Conservation (phyloP, 2,888 invertebrate genomes). For the Entomobrya multifasciata region DNA sequence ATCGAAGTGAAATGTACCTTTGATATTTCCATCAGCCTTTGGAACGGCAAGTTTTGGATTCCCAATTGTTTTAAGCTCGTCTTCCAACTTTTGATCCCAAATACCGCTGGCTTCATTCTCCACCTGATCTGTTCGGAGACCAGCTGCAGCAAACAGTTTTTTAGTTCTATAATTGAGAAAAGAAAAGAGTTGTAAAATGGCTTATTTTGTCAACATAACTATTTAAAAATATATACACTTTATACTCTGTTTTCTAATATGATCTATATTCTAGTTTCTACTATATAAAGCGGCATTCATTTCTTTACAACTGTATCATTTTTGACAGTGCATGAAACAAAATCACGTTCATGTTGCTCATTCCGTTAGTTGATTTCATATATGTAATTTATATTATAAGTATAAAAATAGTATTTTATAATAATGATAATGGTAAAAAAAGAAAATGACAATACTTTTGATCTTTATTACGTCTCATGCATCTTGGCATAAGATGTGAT, state of each 20-base stretch:
- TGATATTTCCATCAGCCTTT: slow-evolving; percentile 77
- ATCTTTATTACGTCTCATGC: slow-evolving; percentile 9
- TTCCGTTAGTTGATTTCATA: background rate
- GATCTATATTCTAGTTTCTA: background rate
- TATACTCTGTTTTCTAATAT: background rate
- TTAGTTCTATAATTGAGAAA: slow-evolving; percentile 71
- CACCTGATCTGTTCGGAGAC: slow-evolving; percentile 69
- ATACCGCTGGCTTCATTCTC: slow-evolving; percentile 65
- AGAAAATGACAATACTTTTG: background rate
- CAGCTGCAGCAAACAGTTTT: slow-evolving; percentile 74
- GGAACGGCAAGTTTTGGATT: slow-evolving; percentile 78
- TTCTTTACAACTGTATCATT: background rate
- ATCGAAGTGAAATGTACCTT: slow-evolving; percentile 68
- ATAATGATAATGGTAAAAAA: background rate
- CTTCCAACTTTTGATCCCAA: slow-evolving; percentile 77
- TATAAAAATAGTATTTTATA: background rate
- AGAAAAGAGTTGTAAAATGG: slow-evolving; percentile 9
- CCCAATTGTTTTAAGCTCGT: slow-evolving; percentile 74
- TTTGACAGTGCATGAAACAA: background rate
- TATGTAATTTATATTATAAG: background rate
- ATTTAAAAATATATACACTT: background rate
- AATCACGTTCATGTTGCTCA: background rate
- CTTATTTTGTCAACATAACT: background rate
- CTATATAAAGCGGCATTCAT: background rate
- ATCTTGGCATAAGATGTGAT: slow-evolving; percentile 6